Base-by-base conservation (phyloP, 92 coral and sea anemone species). In the Bergia puertoricense region DNA sequence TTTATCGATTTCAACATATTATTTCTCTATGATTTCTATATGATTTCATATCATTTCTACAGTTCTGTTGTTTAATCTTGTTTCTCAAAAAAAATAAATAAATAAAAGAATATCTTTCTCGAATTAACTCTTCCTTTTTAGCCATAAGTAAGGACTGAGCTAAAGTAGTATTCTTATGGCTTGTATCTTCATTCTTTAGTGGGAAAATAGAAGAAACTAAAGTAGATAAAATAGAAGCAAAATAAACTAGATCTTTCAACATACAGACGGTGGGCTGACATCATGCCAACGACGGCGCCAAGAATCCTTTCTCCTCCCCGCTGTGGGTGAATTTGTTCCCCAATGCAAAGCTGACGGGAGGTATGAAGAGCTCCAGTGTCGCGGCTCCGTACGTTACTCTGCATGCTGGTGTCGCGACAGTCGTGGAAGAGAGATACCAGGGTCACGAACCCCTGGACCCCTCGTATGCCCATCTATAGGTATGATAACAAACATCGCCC, bases 401-500 rank as follows among this genome's bases (percentile, higher is more conserved):
- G 98, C 84, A n/a, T 94, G 98, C 76, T 96, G 98, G 98, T 96
- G 99, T 77, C 93, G 90, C 48, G 95, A 94, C 80, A 88, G 82
- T 23, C 66, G 41, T 44, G 98, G 98, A 36, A 88, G 57, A 78
- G 96, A 92, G 82, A 40, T 95, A 13, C 76, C 80, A 5, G 98
- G 98, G 18, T 91, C 95, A 54, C 93, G 91, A 72, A 78, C 77
- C 36, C 90, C 76, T 13, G 94, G 94, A 20, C 89, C 85, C 51
- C 74, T 94, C 43, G 38, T 79, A 36, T 94, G 98, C 57, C 98
- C 95, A 30, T 85, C 92, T 30, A 79, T 83, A 88, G 95, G 98
- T 94, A 78, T 30, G 79, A 69, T 20, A 2, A 7, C 37, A 38
- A 74, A 38, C 42, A 42, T 6, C 5, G 2, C 38, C 46, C 4